These are phyloP conservation scores for Apodemia duryi DNA, from an alignment of 2,888 invertebrate species.

Conservation along the genomic window DNA sequence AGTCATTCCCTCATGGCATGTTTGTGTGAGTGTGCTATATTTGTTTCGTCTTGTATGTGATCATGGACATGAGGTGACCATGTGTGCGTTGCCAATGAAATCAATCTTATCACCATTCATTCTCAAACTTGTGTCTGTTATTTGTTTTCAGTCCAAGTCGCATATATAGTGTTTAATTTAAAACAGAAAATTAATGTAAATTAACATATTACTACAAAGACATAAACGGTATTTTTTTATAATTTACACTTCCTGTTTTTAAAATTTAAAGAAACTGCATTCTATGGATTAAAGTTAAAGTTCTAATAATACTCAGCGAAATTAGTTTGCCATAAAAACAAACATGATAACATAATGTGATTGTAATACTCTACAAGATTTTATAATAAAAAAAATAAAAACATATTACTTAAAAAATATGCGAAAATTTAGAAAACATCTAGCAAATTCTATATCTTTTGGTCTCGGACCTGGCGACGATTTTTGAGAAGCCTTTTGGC, in stretches of 20 bases:
- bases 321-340: neutral
- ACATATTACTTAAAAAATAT: too few relatives aligned
- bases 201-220: neutral
- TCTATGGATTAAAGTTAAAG: neutral
- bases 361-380: neutral
- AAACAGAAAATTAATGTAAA: neutral
- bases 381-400: too few relatives aligned
- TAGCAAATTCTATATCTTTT: too few relatives aligned
- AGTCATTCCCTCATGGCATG: constrained; percentile 47
- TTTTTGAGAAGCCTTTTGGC: too few relatives aligned
- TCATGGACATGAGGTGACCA: constrained; percentile 59
- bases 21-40: constrained; percentile 68
- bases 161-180: neutral
- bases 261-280: neutral
- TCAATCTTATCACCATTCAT: constrained; percentile 57
- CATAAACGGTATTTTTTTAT: neutral
- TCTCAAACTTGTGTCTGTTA: constrained; percentile 54
- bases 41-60: constrained; percentile 61
- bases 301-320: neutral
- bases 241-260: neutral
- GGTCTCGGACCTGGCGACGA: too few relatives aligned
- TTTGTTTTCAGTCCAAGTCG: neutral
- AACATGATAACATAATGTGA: neutral
- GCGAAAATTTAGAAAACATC: too few relatives aligned
- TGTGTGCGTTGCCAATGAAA: constrained; percentile 74